phyloP scores from a whole-genome alignment of 2,113 vertebrate species.

The Hassar affinis region DNA sequence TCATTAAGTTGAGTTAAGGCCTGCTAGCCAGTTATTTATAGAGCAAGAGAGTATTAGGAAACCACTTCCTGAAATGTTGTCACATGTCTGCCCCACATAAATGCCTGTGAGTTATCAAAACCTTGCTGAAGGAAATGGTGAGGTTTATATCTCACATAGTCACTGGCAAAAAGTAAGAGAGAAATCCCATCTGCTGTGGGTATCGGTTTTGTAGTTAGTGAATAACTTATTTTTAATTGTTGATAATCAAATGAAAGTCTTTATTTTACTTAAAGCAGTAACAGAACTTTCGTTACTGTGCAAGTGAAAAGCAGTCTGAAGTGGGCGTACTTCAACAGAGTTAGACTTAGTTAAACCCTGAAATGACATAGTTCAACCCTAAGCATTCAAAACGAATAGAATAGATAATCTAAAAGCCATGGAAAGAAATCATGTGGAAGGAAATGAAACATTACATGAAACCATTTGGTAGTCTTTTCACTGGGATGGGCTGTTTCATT shows the following conservation, averaged over 20 bases:
- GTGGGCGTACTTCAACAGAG: neutral
- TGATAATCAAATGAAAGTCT: too few relatives aligned
- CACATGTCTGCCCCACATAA: neutral
- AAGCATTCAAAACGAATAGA: neutral
- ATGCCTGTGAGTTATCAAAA: neutral
- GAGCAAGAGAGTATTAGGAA: neutral
- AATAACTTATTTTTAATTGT: neutral
- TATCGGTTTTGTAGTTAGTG: neutral
- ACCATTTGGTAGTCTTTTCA: neutral
- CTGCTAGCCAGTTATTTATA: neutral
- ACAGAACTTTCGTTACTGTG: too few relatives aligned
- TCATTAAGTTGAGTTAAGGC: neutral
- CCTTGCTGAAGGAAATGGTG: neutral
- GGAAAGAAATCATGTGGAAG: neutral
- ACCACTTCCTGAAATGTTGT: slow-evolving; percentile 6
- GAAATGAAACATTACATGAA: neutral
- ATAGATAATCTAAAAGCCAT: neutral
- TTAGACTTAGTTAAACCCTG: neutral
- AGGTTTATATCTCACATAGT: neutral
- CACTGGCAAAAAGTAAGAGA: neutral
- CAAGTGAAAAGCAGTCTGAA: too few relatives aligned
- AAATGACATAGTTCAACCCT: neutral
- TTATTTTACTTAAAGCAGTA: too few relatives aligned
- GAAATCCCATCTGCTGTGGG: neutral
- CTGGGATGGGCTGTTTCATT: neutral